Evolutionary conservation across 2,888 invertebrate genomes (phyloP).

Genomic region (Drosophila percnosoma): DNA sequence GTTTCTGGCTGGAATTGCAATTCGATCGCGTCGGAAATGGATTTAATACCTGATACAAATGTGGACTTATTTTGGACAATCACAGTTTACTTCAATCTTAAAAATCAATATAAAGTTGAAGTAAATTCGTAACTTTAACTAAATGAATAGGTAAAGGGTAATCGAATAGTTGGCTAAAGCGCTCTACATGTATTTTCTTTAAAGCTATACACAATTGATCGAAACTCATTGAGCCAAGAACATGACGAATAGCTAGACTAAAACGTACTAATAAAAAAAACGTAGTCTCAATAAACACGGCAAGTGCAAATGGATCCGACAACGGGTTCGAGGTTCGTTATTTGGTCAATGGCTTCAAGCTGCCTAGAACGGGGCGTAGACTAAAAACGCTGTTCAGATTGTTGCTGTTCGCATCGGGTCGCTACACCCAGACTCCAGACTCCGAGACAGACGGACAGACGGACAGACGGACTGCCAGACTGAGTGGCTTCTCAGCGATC

Average conservation of each 20-base stretch:
- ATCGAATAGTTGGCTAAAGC: not conserved
- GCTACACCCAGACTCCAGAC: slow-evolving; percentile 26
- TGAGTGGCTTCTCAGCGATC: slow-evolving; percentile 15
- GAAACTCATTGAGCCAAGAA: slow-evolving; percentile 31
- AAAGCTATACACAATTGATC: slow-evolving; percentile 9
- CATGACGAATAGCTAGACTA: slow-evolving; percentile 27
- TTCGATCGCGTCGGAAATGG: not conserved
- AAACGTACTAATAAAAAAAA: slow-evolving; percentile 27
- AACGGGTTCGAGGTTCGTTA: slow-evolving; percentile 60
- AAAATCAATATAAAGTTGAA: not conserved
- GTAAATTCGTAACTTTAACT: not conserved
- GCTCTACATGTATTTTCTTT: not conserved
- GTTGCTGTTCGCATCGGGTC: slow-evolving; percentile 12
- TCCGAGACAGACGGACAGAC: not conserved
- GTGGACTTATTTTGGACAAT: not conserved
- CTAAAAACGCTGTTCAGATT: slow-evolving; percentile 15
- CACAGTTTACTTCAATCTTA: not conserved
- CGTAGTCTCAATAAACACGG: slow-evolving; percentile 22
- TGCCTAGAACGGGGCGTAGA: slow-evolving; percentile 54
- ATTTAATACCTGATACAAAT: too few relatives aligned
- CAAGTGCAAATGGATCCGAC: slow-evolving; percentile 56
- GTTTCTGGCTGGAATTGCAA: not conserved
- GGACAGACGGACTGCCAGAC: slow-evolving; percentile 3
- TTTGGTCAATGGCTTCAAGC: slow-evolving; percentile 75
- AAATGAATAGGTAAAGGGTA: not conserved